phyloP scores from a whole-genome alignment of 1,140 invertebrate genomes.

The Hirudo medicinalis region DNA sequence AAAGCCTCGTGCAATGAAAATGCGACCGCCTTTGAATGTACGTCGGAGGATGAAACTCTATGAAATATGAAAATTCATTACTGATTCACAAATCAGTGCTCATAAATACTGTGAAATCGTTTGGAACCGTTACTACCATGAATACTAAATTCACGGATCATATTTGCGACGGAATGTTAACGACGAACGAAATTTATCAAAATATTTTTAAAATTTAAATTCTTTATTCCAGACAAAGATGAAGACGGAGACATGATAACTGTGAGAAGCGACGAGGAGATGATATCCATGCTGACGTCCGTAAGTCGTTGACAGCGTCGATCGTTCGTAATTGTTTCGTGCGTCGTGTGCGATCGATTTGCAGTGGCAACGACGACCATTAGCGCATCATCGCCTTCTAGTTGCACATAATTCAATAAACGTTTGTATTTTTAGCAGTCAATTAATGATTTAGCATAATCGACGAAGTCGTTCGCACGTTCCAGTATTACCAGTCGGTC shows the following conservation, averaged over 20 bases:
- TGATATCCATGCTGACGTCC: constrained; percentile 35
- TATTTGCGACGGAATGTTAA: neutral
- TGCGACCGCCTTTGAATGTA: no score
- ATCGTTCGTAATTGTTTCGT: no score
- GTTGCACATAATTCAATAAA: no score
- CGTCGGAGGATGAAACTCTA: no score
- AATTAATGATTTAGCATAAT: no score
- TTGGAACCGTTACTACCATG: neutral
- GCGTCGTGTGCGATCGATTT: neutral
- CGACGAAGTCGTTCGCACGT: neutral
- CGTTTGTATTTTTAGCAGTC: no score
- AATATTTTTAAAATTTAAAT: neutral
- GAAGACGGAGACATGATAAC: constrained; percentile 39
- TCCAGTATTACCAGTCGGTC: constrained; percentile 31
- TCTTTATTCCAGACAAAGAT: constrained; percentile 27
- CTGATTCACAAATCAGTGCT: neutral
- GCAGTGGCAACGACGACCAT: neutral
- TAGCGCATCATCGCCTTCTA: no score
- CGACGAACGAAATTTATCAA: neutral
- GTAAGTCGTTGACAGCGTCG: constrained; percentile 24
- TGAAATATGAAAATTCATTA: no score
- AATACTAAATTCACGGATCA: neutral
- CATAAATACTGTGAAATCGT: neutral
- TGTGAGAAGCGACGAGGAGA: constrained; percentile 38
- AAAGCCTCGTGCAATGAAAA: no score